phyloP scores from a whole-genome alignment of 2,888 invertebrate genomes.

The Apomyelois bistriatella region DNA sequence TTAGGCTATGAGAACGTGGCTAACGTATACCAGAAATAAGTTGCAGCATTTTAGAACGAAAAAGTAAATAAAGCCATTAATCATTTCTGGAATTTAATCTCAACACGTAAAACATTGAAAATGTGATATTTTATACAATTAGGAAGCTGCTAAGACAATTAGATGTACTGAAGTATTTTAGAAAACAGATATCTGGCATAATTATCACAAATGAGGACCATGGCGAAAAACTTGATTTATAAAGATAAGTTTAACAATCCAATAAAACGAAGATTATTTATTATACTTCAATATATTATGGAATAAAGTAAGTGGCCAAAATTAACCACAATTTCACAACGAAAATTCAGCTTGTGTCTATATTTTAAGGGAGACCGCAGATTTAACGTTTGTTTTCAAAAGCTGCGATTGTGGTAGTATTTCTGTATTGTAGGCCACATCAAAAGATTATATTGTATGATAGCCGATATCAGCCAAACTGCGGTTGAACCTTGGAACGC shows the following conservation, averaged over 20 bases:
- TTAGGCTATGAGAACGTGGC: slow-evolving; percentile 40
- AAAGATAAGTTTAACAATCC: too few species aligned
- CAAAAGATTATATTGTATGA: slow-evolving; percentile 18
- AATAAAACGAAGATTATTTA: too few species aligned
- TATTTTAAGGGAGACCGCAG: slow-evolving; percentile 14
- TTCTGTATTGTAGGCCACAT: slow-evolving; percentile 23
- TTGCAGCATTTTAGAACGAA: slow-evolving; percentile 16
- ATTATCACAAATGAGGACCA: too few species aligned
- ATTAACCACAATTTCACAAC: slow-evolving; percentile 6
- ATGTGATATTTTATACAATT: not conserved
- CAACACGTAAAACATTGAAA: not conserved
- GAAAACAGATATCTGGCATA: too few species aligned
- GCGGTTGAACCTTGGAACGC: not conserved
- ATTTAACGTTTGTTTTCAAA: slow-evolving; percentile 12
- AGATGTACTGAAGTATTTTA: too few species aligned
- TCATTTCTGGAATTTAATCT: not conserved
- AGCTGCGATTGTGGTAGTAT: slow-evolving; percentile 21
- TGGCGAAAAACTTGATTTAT: too few species aligned
- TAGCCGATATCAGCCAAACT: slow-evolving; percentile 4
- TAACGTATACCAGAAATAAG: slow-evolving; percentile 25
- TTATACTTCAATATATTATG: not conserved
- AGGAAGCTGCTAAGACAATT: not conserved
- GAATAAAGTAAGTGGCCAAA: not conserved
- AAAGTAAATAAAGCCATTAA: slow-evolving; percentile 3
- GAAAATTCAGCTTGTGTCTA: slow-evolving; percentile 1